These are phyloP conservation scores for Pentamera pediparva DNA, from an alignment of 53 echinoderm and acorn worm species.

Conservation along the genomic window DNA sequence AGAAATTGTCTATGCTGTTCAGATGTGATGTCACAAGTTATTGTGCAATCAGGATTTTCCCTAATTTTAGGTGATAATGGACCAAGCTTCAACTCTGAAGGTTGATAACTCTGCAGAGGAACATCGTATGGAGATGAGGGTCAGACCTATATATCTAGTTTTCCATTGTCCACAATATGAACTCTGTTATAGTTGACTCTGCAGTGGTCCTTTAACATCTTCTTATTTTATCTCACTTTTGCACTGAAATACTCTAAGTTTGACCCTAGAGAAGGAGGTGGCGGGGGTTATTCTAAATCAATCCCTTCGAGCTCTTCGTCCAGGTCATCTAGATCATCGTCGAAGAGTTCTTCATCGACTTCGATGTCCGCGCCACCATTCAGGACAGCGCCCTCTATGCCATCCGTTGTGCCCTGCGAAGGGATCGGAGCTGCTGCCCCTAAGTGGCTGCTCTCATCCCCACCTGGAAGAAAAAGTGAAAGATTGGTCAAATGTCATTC, in stretches of 20 bases:
- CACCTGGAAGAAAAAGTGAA: background rate
- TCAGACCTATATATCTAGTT: no score
- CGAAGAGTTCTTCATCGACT: constrained; percentile 85
- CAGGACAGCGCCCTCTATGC: constrained; percentile 39
- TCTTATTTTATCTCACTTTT: no score
- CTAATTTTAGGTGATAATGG: no score
- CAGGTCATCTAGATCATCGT: constrained; percentile 71
- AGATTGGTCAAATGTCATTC: background rate
- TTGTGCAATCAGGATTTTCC: no score
- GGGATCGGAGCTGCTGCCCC: constrained; percentile 65
- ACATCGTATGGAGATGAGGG: no score
- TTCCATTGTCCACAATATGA: no score
- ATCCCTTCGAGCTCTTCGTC: constrained; percentile 78
- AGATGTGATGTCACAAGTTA: no score
- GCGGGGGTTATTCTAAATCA: constrained; percentile 51
- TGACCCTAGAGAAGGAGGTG: background rate
- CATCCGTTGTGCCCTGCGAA: constrained; percentile 27
- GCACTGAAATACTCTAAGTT: background rate
- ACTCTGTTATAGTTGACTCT: no score
- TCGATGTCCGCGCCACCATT: constrained; percentile 64
- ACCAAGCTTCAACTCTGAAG: no score
- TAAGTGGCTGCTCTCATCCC: constrained; percentile 55
- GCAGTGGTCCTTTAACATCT: no score
- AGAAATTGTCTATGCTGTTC: no score
- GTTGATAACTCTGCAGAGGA: no score